Percentiles rank a stretch among this genome's conserved stretches.
phyloP scores from a whole-genome alignment of 2,113 vertebrate species.

The Dromaius novaehollandiae region DNA sequence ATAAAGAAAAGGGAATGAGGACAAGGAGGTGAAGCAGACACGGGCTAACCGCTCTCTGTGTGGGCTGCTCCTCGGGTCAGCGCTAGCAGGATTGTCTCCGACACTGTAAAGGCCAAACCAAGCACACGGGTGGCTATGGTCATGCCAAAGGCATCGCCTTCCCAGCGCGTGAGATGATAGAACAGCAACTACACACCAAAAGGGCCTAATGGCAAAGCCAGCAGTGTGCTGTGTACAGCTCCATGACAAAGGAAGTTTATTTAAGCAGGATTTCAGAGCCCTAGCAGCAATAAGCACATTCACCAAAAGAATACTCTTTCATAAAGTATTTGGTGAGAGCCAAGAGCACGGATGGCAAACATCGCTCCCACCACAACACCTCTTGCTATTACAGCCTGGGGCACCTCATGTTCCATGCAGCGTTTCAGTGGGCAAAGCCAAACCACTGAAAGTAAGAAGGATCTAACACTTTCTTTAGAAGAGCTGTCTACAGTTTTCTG shows the following conservation, averaged over 20 bases:
- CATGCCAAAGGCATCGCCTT: rapidly evolving
- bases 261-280: neutral
- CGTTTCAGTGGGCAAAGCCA: neutral
- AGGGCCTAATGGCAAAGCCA: neutral
- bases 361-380: rapidly evolving
- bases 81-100: neutral
- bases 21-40: rapidly evolving
- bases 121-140: neutral
- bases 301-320: neutral
- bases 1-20: neutral
- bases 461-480: neutral
- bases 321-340: neutral
- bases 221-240: neutral
- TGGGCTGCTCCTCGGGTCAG: neutral
- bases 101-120: neutral
- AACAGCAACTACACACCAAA: neutral
- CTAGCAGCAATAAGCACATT: neutral
- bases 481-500: neutral
- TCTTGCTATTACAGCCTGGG: neutral
- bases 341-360: neutral
- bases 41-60: rapidly evolving
- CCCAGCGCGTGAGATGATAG: rapidly evolving
- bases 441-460: neutral
- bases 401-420: rapidly evolving
- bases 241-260: neutral